Evolutionary conservation across 2,113 vertebrate species (phyloP), one percentile per base, ranked within the genome.

Genomic region (Glaucidium brasilianum): DNA sequence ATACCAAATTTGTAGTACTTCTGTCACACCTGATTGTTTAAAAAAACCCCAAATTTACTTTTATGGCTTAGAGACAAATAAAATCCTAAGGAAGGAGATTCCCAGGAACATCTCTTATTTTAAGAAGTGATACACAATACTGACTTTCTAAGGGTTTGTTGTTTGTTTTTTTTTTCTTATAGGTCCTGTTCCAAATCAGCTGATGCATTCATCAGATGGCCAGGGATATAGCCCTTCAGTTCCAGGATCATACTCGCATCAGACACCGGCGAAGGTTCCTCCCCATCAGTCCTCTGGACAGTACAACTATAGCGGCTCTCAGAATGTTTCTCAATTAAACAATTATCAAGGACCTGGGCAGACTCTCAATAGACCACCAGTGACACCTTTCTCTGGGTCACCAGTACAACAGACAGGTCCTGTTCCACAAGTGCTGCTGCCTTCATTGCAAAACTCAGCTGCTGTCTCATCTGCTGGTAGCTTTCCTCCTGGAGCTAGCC

Each of bases 121-220:
- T 78, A 52, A 69, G 29, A 66, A 76, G 35, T 5, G 8, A 41
- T 35, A 3, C 20, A 25, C 12, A 37, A 4, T 12, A 12, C 12
- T 80, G 85, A 47, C 45, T 86, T 73, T 77, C 74, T 82, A 55
- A 64, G 12, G 10, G 6, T 69, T 90, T n/a, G 6, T 50, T 35
- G 34, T 58, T 58, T 87, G 12, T n/a, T 34, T 58, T 90, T 43
- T 63, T 60, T 68, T 37, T 55, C 39, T 96, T 96, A 34, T 79
- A 99, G 99, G 99, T 98, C 99, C 99, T 77, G 98, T 99, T 56
- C 99, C 98, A 78, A 99, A 98, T 95, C 98, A 98, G 60, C 86
- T 98, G 85, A 88, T 99, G 92, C 98, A 98, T 96, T 96, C 98
- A 39, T 88, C 97, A 37, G 96, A 90, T 60, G 98, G 98, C 59